Conservation (phyloP, 2,888 invertebrate genomes). For the Cheiracanthium punctorium region DNA sequence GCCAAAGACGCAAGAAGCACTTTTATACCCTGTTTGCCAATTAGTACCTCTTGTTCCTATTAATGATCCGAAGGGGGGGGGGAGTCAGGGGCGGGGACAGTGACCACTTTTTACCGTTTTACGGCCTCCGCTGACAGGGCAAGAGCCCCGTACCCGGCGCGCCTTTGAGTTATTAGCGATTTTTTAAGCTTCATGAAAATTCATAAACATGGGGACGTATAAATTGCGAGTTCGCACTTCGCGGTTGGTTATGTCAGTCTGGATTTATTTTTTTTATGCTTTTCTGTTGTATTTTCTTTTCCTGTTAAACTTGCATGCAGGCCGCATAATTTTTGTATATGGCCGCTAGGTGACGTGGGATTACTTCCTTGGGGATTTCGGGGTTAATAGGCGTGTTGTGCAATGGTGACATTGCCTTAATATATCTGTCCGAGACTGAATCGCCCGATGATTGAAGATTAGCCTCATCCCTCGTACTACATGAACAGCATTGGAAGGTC, state of each 20-base stretch:
- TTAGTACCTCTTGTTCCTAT: conserved; percentile 39
- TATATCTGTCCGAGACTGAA: too few relatives aligned
- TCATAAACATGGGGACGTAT: conserved; percentile 52
- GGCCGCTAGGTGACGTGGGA: too few relatives aligned
- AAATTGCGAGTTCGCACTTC: conserved; percentile 25
- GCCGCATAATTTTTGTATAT: too few relatives aligned
- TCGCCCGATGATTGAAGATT: too few relatives aligned
- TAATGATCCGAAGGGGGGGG: conserved; percentile 44
- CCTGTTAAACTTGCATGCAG: too few relatives aligned
- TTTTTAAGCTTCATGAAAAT: conserved; percentile 62
- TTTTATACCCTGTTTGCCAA: conserved; percentile 57
- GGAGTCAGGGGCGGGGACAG: conserved; percentile 11
- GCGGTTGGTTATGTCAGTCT: background rate
- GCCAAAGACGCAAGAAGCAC: conserved; percentile 52
- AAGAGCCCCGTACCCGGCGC: conserved; percentile 40
- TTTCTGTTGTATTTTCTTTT: too few relatives aligned
- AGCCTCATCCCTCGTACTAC: too few relatives aligned
- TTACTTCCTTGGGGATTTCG: too few relatives aligned
- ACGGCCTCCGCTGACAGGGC: conserved; percentile 38
- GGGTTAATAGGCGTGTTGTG: too few relatives aligned
- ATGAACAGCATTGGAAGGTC: too few relatives aligned
- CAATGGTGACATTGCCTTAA: too few relatives aligned
- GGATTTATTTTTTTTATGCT: background rate
- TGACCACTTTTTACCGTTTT: conserved; percentile 23
- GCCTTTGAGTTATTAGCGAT: conserved; percentile 58